These are phyloP conservation scores for Myocastor coypus DNA, from an alignment of 2,113 vertebrate species.

Conservation along the genomic window DNA sequence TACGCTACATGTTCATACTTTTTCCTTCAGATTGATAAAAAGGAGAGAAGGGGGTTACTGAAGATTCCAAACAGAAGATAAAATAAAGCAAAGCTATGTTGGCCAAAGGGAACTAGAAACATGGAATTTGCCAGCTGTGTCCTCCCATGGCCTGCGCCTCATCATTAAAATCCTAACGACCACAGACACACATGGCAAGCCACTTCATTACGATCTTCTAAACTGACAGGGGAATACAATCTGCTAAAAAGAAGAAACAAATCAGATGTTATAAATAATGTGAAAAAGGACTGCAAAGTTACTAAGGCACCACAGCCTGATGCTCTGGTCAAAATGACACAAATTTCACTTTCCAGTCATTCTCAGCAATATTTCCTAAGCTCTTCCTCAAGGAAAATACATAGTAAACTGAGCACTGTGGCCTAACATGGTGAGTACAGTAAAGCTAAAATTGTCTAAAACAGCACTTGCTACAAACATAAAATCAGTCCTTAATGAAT, in stretches of 20 bases:
- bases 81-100: neutral
- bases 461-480: neutral
- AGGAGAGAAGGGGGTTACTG: neutral
- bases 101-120: neutral
- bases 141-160: neutral
- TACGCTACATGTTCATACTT: neutral
- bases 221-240: neutral
- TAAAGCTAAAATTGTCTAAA: neutral
- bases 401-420: neutral
- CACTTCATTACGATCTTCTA: neutral
- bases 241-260: constrained; percentile 9
- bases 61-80: constrained; percentile 31
- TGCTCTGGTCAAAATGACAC: neutral
- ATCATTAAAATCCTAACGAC: neutral
- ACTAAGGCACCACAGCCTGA: neutral
- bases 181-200: neutral
- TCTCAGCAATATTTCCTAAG: constrained; percentile 11
- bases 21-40: neutral
- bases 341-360: constrained; percentile 37
- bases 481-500: neutral
- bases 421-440: neutral
- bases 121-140: neutral
- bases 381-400: too few relatives aligned
- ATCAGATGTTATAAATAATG: neutral
- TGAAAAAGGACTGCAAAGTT: neutral